Percentiles rank a stretch among this genome's conserved stretches.
Evolutionary conservation across 2,797 vertebrate genomes (phyloP).

Genomic region (Gallinago solitaria): DNA sequence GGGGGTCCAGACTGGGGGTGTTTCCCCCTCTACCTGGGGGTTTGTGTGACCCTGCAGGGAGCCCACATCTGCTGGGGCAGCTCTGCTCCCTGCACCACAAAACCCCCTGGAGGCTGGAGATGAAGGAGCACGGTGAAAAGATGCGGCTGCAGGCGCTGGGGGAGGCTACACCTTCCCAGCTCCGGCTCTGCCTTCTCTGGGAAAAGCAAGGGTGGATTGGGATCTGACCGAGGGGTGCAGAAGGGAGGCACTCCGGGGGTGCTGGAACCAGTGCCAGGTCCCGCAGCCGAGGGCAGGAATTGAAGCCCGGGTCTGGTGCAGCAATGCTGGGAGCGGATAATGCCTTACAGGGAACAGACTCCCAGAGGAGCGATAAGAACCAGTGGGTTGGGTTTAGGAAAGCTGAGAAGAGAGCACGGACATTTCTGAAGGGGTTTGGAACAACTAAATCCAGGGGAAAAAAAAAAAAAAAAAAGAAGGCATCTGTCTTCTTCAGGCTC

Average conservation of each 20-base stretch:
- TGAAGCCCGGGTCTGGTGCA: not conserved
- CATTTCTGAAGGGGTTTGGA: not conserved
- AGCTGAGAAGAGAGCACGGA: not conserved
- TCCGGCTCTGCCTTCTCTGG: not conserved
- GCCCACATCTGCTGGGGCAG: not conserved
- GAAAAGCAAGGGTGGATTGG: not conserved
- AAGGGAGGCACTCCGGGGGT: accelerated
- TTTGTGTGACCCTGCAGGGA: not conserved
- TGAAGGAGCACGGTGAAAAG: accelerated
- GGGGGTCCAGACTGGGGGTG: not conserved
- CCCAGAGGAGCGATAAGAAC: not conserved
- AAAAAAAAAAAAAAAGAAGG: not conserved
- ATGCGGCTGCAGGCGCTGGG: not conserved
- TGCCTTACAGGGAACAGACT: not conserved
- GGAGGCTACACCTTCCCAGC: not conserved
- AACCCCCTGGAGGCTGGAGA: not conserved
- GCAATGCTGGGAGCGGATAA: not conserved
- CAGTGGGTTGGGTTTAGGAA: not conserved
- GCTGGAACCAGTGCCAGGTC: accelerated
- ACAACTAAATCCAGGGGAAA: not conserved
- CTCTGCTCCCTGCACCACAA: not conserved
- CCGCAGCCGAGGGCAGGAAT: not conserved
- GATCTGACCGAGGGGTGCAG: not conserved
- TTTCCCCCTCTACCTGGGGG: not conserved
- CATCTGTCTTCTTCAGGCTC: accelerated